phyloP scores from a whole-genome alignment of 2,113 vertebrate species.

The Morone chrysops region DNA sequence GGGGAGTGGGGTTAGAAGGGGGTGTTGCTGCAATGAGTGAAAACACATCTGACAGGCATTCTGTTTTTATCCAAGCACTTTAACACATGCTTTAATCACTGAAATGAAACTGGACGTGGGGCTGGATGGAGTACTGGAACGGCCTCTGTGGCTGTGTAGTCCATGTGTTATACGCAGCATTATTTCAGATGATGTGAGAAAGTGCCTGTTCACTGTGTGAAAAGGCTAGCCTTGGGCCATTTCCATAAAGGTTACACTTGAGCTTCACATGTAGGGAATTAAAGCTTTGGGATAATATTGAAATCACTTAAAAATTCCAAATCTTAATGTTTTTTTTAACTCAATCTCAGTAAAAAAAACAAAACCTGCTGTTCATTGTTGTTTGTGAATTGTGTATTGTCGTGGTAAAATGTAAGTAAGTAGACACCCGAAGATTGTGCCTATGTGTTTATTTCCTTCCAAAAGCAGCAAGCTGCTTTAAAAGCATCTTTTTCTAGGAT shows the following conservation, averaged over 20 bases:
- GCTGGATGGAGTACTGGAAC: neutral
- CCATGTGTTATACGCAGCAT: neutral
- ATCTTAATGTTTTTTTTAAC: no score
- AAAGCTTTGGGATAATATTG: neutral
- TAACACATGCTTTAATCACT: neutral
- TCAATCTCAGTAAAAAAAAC: neutral
- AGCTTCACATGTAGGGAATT: neutral
- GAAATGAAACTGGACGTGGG: neutral
- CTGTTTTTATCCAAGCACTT: conserved; percentile 10
- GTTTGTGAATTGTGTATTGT: neutral
- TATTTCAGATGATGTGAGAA: neutral
- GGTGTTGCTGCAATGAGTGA: neutral
- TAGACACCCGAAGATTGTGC: neutral
- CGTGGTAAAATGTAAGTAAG: neutral
- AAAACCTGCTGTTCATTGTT: neutral
- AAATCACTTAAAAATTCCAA: neutral
- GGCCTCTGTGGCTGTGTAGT: neutral
- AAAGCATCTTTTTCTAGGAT: no score
- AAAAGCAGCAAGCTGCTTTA: neutral
- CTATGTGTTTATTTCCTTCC: neutral
- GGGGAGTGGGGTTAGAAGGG: neutral
- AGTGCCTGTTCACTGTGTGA: neutral
- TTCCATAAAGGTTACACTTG: neutral
- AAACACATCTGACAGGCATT: conserved; percentile 33
- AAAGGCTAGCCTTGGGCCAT: no score